A percentile compares a stretch with the other conserved stretches of the same genome.
These are phyloP conservation scores for Epinephelus awoara DNA, from an alignment of 2,797 vertebrate species.

Conservation along the genomic window DNA sequence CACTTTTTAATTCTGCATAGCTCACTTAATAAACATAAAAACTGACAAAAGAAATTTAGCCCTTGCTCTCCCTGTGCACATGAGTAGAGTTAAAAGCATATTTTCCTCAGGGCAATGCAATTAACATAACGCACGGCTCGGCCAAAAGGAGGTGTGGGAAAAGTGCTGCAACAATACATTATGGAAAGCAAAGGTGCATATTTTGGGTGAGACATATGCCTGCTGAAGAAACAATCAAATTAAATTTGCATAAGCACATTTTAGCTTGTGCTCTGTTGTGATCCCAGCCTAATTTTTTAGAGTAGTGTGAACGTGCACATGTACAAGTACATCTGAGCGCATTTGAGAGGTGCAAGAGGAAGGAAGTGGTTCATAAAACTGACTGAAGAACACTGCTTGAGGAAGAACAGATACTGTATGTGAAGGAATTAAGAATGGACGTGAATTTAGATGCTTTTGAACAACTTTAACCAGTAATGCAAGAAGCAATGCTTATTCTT, in stretches of 20 bases:
- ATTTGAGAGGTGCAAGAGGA: not conserved
- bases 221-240: not conserved
- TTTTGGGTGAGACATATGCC: not conserved
- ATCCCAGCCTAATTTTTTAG: not conserved
- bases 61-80: constrained; percentile 30
- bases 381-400: not conserved
- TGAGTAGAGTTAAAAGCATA: constrained; percentile 44
- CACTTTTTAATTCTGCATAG: constrained; percentile 16
- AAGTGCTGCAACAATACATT: constrained; percentile 17
- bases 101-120: constrained; percentile 40
- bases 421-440: not conserved
- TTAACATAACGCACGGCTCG: constrained; percentile 49
- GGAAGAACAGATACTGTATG: not conserved
- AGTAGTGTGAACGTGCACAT: not conserved
- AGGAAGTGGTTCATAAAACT: not conserved
- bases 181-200: constrained; percentile 11
- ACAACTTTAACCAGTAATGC: not conserved
- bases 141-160: constrained; percentile 10
- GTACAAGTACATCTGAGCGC: not conserved
- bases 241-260: constrained; percentile 25
- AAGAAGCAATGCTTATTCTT: not conserved
- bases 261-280: not conserved
- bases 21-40: constrained; percentile 51
- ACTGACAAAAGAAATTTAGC: constrained; percentile 37
- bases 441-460: not conserved